These are phyloP conservation scores for Phortica magna DNA, from an alignment of 2,888 invertebrate species.

Conservation along the genomic window DNA sequence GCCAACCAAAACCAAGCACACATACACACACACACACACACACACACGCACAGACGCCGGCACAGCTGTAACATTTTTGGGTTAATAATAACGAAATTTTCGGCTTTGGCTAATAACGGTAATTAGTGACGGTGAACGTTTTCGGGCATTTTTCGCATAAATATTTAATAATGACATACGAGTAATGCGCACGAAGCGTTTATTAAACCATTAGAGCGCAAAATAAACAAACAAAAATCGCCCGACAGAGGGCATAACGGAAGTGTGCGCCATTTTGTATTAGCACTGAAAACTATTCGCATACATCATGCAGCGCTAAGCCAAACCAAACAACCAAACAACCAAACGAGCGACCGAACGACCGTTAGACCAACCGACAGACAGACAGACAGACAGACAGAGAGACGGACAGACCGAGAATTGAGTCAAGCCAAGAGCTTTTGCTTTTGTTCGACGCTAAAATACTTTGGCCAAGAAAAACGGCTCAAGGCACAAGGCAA, in stretches of 20 bases:
- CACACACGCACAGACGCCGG: too few relatives aligned
- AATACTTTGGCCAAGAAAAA: not conserved
- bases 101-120: not conserved
- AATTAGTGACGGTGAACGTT: not conserved
- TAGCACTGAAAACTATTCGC: not conserved
- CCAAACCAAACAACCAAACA: too few relatives aligned
- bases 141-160: not conserved
- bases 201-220: not conserved
- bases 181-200: not conserved
- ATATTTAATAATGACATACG: not conserved
- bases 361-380: not conserved
- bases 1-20: too few relatives aligned
- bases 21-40: too few relatives aligned
- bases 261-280: not conserved
- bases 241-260: not conserved
- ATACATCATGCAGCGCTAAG: not conserved
- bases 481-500: conserved; percentile 22
- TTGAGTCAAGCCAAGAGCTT: not conserved
- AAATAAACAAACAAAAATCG: not conserved
- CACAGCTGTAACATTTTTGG: too few relatives aligned
- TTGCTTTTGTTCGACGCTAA: too few relatives aligned
- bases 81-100: too few relatives aligned
- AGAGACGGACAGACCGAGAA: not conserved
- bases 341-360: too few relatives aligned
- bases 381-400: not conserved